Percentiles rank a stretch among this genome's conserved stretches.
phyloP scores from a whole-genome alignment of 92 coral and sea anemone genomes.

The Palythoa grandis region DNA sequence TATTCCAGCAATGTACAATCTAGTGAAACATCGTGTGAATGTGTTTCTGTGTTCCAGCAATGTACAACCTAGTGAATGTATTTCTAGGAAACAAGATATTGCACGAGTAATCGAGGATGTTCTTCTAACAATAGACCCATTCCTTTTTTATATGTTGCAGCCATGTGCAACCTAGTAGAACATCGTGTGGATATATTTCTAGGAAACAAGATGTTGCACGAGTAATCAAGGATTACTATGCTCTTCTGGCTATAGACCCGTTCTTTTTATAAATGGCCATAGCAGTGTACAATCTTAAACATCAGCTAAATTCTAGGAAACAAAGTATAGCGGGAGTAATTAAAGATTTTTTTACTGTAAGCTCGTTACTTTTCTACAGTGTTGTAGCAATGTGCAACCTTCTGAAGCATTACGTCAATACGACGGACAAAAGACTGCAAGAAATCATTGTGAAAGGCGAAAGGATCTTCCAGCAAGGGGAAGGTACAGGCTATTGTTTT shows the following conservation, averaged over 20 bases:
- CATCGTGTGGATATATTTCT: neutral
- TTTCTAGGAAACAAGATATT: neutral
- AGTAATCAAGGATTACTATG: too few relatives aligned
- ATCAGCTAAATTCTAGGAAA: neutral
- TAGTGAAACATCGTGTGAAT: neutral
- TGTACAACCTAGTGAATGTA: too few relatives aligned
- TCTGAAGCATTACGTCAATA: conserved; percentile 85
- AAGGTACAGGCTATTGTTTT: conserved; percentile 60
- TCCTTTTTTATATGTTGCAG: neutral
- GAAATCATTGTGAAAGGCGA: conserved; percentile 91
- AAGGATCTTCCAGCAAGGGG: conserved; percentile 73
- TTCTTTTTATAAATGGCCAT: neutral
- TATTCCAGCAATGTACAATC: neutral
- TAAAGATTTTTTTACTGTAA: too few relatives aligned
- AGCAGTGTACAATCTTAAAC: neutral
- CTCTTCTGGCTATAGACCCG: too few relatives aligned
- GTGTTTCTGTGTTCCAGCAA: neutral
- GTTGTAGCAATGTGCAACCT: conserved; percentile 89
- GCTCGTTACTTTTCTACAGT: conserved; percentile 44
- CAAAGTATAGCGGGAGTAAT: too few relatives aligned
- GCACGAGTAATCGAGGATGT: neutral
- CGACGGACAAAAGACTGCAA: conserved; percentile 91
- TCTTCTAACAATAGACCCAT: neutral
- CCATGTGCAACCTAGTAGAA: neutral
- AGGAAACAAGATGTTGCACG: neutral